Percentiles rank a stretch among this genome's conserved stretches.
phyloP scores from a whole-genome alignment of 2,797 vertebrate genomes.

The Muraenolepis orangiensis region DNA sequence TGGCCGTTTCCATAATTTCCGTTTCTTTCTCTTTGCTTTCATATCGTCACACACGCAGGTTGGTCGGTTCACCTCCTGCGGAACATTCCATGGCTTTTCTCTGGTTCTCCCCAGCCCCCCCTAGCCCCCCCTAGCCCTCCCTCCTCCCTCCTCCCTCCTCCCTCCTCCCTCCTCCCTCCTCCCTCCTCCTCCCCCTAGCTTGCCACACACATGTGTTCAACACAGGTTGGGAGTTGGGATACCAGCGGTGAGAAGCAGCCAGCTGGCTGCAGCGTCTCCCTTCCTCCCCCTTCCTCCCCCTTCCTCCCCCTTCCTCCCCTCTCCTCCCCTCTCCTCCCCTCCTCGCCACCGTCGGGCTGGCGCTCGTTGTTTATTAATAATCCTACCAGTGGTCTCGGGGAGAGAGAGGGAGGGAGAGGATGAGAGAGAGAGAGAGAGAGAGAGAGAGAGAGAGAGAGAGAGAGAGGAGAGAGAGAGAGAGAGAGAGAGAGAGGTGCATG shows the following conservation, averaged over 20 bases:
- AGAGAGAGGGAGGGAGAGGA: conserved; percentile 38
- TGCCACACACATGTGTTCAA: neutral
- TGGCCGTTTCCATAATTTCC: neutral
- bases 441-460: neutral
- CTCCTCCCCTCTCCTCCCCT: conserved; percentile 19
- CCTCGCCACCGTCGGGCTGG: conserved; percentile 42
- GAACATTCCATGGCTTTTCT: neutral
- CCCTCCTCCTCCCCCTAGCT: neutral
- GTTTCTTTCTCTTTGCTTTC: neutral
- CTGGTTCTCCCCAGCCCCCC: neutral
- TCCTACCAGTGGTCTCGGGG: conserved; percentile 45
- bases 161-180: neutral
- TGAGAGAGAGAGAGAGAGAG: neutral
- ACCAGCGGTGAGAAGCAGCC: conserved; percentile 39
- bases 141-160: neutral
- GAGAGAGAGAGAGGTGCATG: neutral
- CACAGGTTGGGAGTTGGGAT: conserved; percentile 18
- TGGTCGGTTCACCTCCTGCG: neutral
- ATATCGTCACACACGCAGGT: neutral
- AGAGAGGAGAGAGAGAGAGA: neutral
- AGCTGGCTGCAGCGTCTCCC: conserved; percentile 54
- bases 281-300: conserved; percentile 20
- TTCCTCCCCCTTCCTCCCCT: conserved; percentile 28
- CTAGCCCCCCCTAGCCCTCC: conserved; percentile 10
- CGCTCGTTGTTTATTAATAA: conserved; percentile 73